phyloP scores from a whole-genome alignment of 2,888 invertebrate genomes.

The Macrophya annulata region DNA sequence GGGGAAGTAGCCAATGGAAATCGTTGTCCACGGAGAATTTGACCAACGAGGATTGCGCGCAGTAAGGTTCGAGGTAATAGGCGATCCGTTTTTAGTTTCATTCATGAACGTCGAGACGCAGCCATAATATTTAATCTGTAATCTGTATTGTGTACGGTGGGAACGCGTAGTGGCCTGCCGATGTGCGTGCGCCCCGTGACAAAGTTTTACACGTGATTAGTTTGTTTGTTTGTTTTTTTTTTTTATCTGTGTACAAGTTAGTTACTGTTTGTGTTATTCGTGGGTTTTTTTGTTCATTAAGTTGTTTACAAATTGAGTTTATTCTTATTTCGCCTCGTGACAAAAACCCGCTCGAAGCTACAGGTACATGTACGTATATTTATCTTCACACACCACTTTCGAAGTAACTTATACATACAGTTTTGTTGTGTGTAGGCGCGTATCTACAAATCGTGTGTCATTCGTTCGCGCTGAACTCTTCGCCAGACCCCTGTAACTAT shows the following conservation, averaged over 20 bases:
- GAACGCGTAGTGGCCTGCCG: constrained; percentile 73
- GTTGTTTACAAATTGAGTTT: constrained; percentile 63
- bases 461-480: neutral
- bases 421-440: constrained; percentile 7
- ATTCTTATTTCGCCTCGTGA: constrained; percentile 62
- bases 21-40: constrained; percentile 18
- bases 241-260: neutral
- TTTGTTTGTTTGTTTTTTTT: neutral
- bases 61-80: constrained; percentile 64
- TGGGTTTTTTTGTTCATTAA: constrained; percentile 65
- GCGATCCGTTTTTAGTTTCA: constrained; percentile 75
- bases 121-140: constrained; percentile 75
- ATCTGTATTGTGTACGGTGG: constrained; percentile 74
- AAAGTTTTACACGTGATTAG: constrained; percentile 70
- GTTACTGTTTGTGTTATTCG: constrained; percentile 24
- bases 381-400: neutral
- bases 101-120: constrained; percentile 75
- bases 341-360: constrained; percentile 63
- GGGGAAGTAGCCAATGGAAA: constrained; percentile 29
- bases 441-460: constrained; percentile 10
- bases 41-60: constrained; percentile 56
- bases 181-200: constrained; percentile 70
- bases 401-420: neutral
- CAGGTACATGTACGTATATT: constrained; percentile 62
- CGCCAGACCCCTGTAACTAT: neutral